Evolutionary conservation across 2,888 invertebrate species (phyloP), one percentile per base, ranked within the genome.

Genomic region (Thymelicus sylvestris): DNA sequence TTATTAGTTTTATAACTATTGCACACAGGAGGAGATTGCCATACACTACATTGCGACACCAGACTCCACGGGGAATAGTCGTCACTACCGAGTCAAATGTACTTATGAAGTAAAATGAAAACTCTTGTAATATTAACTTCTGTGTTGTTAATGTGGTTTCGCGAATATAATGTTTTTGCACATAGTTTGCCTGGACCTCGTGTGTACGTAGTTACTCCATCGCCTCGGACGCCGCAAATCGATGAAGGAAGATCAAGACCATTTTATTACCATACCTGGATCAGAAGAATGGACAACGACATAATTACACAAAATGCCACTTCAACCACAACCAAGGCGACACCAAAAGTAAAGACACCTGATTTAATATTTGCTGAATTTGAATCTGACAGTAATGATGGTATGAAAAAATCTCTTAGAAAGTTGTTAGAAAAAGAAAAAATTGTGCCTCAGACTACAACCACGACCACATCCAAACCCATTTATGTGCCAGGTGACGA

Each of bases 301-400:
- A 39, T 50, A 68, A 65, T 2, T 19, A 19, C 83, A 13, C 73
- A 72, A 41, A 88, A 87, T 44, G 65, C 71, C 15, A 81, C 83
- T 4, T 78, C 79, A 10, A 75, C 81, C 0, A 82, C 86, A 2
- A 84, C 85, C 0, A 83, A 83, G 15, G 78, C 78, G 6, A 78
- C 82, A 15, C 77, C 81, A 7, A 86, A 80, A 74, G 78, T 81
- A 44, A 83, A 87, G 72, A 90, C 91, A 0, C 93, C 92, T 0
- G 93, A 93, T 78, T 81, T 93, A 60, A 93, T 93, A 79, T 93
- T 93, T 75, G 93, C 93, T 0, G 93, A 93, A 76, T 93, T 93
- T 72, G 93, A 93, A 78, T 86, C 90, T 0, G 86, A 86, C 48
- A 79, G 76, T 2, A 84, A 82, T 62, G 79, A 80, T 47, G 38